These are phyloP conservation scores for Callipepla californica DNA, from an alignment of 2,113 vertebrate genomes.

Conservation along the genomic window DNA sequence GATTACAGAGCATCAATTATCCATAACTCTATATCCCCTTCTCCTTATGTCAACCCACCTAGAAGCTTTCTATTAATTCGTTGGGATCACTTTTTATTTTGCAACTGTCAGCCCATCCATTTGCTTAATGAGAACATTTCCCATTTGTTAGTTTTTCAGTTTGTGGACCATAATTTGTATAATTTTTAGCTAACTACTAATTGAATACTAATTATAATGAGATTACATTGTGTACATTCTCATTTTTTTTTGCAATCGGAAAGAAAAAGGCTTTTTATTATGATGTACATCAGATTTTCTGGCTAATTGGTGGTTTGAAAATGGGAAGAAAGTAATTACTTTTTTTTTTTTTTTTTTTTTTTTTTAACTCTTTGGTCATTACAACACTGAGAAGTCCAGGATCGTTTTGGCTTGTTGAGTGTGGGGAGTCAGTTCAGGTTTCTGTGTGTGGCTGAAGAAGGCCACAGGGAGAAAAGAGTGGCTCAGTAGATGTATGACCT, in stretches of 20 bases:
- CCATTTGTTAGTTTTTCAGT: constrained; percentile 17
- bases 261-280: neutral
- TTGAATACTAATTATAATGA: constrained; percentile 7
- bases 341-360: neutral
- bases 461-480: neutral
- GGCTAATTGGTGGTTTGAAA: neutral
- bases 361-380: neutral
- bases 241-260: constrained; percentile 27
- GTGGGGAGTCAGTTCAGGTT: neutral
- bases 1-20: neutral
- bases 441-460: neutral
- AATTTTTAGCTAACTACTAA: constrained; percentile 48
- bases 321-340: neutral
- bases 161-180: constrained; percentile 11
- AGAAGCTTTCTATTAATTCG: constrained; percentile 25
- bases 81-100: constrained; percentile 21
- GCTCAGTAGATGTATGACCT: neutral
- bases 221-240: neutral
- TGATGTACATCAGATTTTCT: neutral
- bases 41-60: neutral
- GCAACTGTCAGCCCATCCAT: neutral
- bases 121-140: constrained; percentile 32
- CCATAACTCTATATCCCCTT: neutral
- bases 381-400: neutral
- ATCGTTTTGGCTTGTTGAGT: neutral